Evolutionary conservation across 1,140 invertebrate species (phyloP), one percentile per base, ranked within the genome.

Genomic region (Harlomillsia oculata): DNA sequence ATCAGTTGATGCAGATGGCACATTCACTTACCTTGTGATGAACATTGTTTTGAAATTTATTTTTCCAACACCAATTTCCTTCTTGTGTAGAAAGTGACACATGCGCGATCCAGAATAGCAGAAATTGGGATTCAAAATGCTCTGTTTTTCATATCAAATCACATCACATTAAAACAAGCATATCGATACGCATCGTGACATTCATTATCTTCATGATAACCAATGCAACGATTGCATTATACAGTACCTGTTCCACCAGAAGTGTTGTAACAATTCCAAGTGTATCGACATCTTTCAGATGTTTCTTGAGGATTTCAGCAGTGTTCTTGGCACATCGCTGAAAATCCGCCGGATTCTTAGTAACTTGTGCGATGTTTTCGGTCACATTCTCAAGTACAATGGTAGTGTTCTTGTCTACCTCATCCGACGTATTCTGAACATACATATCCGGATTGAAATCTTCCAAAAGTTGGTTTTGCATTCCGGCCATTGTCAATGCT

Each of bases 181-280:
- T n/a, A n/a, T n/a, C n/a, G n/a, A n/a, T n/a, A n/a, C n/a, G n/a
- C n/a, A n/a, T n/a, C n/a, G n/a, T n/a, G n/a, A n/a, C n/a, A n/a
- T n/a, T n/a, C n/a, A n/a, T n/a, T n/a, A n/a, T n/a, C n/a, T n/a
- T n/a, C n/a, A n/a, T n/a, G n/a, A n/a, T n/a, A n/a, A n/a, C n/a
- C n/a, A n/a, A n/a, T n/a, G n/a, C n/a, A n/a, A n/a, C n/a, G n/a
- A n/a, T n/a, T n/a, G n/a, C n/a, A n/a, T n/a, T n/a, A n/a, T n/a
- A n/a, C n/a, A n/a, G 34, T 36, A 60, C 61, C 53, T 63, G 56
- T 44, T 60, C 61, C 9, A 63, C 54, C 4, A 63, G 20, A 3
- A 63, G 39, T 14, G 56, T 63, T 16, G 60, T 54, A n/a, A 63
- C 50, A 21, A 63, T 56, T 29, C 54, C 57, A 18, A 63, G 41